Conservation (phyloP, 1,140 invertebrate genomes). For the Tetragnatha versicolor region DNA sequence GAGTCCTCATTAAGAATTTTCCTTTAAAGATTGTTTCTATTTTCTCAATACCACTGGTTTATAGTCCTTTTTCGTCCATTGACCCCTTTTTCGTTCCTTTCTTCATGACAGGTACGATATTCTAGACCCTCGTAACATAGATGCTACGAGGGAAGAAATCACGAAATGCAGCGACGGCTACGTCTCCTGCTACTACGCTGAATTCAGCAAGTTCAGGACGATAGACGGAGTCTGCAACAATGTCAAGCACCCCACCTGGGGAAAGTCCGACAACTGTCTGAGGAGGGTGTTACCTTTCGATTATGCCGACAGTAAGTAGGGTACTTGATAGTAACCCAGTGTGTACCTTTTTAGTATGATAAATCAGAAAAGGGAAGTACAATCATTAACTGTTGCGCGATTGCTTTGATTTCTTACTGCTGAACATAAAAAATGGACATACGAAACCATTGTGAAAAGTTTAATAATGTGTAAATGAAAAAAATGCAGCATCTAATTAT, state of each 20-base stretch:
- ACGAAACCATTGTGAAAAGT: too few relatives aligned
- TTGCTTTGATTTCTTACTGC: too few relatives aligned
- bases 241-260: constrained; percentile 72
- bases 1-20: too few relatives aligned
- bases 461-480: too few relatives aligned
- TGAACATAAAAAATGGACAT: too few relatives aligned
- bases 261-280: constrained; percentile 66
- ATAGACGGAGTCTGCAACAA: constrained; percentile 86
- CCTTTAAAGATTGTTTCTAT: too few relatives aligned
- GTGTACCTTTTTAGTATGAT: too few relatives aligned
- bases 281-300: constrained; percentile 71
- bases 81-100: neutral
- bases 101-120: neutral
- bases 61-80: neutral
- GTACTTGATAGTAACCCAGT: too few relatives aligned
- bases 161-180: neutral
- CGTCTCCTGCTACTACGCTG: constrained; percentile 29
- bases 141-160: constrained; percentile 23
- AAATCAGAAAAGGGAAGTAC: too few relatives aligned
- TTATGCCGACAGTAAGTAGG: constrained; percentile 71
- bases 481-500: too few relatives aligned
- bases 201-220: constrained; percentile 70
- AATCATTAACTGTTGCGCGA: too few relatives aligned
- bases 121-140: constrained; percentile 24
- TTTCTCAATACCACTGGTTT: too few relatives aligned